Base-by-base conservation (phyloP, 2,113 vertebrate genomes). In the Carollia perspicillata region DNA sequence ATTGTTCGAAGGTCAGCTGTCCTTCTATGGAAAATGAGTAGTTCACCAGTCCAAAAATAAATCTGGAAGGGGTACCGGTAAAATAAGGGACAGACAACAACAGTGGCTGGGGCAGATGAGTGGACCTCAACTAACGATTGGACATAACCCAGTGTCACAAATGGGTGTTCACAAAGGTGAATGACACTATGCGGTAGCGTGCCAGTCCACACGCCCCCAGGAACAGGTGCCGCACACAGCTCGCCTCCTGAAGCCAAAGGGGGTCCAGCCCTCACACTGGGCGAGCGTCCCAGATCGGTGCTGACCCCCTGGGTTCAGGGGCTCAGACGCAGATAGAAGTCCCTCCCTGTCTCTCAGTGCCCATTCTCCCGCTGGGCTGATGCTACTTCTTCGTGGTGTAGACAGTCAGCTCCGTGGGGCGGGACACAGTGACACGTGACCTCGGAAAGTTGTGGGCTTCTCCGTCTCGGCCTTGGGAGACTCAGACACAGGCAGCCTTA, bases 281-380 rank as follows among this genome's bases (percentile, higher is more conserved):
- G 10, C 4, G 23, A 28, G 58, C 42, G 16, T 20, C 53, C 6
- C 44, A n/a, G 40, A 33, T 37, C 16, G 6, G 20, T 13, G 13
- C 44, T 0, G 40, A 44, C 10, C 6, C 72, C 23, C 0, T 2
- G 78, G 30, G 42, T 35, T 28, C 44, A 65, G 55, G 1, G 5
- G 26, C 80, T 37, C 51, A 1, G 20, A 12, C 37, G 30, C 20
- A 0, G 17, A 4, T 16, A 1, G 0, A n/a, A 37, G 33, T 23
- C 60, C n/a, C 14, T 51, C 6, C 13, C 10, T 2, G 5, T 22
- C 55, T 78, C 49, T 85, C 23, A 1, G 40, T 37, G 1, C 55
- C 16, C 0, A 0, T 40, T 44, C 80, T 63, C 60, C 12, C 33
- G 6, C 16, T 0, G 0, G 23, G 30, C 3, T 0, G 0, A 42